A percentile compares a stretch with the other conserved stretches of the same genome.
phyloP scores from a whole-genome alignment of 2,113 vertebrate species.

The Phalacrocorax brasilianus region DNA sequence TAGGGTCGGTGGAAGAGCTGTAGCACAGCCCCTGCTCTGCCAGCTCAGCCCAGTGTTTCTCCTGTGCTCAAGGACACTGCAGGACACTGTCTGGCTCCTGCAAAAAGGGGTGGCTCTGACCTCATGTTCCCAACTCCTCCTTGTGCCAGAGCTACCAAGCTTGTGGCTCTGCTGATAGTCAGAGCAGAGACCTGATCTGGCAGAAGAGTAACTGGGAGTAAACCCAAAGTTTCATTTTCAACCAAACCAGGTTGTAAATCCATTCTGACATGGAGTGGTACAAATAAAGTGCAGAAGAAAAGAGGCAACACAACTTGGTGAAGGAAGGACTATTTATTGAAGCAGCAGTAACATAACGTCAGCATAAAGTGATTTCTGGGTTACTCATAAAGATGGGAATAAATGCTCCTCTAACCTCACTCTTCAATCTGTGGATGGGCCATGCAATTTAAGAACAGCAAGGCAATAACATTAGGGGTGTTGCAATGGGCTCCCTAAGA shows the following conservation, averaged over 20 bases:
- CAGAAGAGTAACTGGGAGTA: neutral
- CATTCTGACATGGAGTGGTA: neutral
- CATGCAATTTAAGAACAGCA: neutral
- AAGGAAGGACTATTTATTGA: neutral
- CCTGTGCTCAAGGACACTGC: accelerated
- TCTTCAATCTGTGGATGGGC: neutral
- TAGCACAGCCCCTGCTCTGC: neutral
- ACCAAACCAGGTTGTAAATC: neutral
- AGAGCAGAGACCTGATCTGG: neutral
- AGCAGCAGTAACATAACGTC: neutral
- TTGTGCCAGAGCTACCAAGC: neutral
- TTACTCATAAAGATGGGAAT: neutral
- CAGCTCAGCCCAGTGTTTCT: accelerated
- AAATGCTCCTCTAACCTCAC: neutral
- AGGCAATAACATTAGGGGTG: neutral
- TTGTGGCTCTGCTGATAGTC: neutral
- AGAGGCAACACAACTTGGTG: neutral
- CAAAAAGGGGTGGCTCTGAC: neutral
- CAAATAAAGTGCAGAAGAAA: neutral
- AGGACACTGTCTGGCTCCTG: neutral
- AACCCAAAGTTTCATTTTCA: neutral
- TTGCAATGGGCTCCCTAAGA: neutral
- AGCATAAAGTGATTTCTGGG: neutral
- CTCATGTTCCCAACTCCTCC: neutral
- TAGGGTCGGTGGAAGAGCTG: accelerated